Evolutionary conservation across 2,888 invertebrate species (phyloP).

Genomic region (Amphipyra tragopoginis): DNA sequence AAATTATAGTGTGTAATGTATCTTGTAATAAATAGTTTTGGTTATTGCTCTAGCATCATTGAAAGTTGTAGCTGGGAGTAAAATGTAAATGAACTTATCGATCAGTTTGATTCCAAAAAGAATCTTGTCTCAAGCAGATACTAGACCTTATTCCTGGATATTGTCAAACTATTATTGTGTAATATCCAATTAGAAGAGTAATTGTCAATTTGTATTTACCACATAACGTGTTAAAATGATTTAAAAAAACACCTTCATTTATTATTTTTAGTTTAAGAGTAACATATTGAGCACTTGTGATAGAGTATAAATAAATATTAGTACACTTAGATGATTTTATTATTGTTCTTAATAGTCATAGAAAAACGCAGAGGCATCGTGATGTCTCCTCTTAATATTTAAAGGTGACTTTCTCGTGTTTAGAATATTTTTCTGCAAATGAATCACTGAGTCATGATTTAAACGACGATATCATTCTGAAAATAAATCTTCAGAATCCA

Average conservation of each 20-base stretch:
- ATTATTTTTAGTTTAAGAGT: constrained; percentile 19
- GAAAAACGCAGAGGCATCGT: constrained; percentile 8
- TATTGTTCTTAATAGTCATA: constrained; percentile 23
- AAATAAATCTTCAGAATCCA: no score
- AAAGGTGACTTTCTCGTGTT: constrained; percentile 46
- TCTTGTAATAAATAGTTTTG: constrained; percentile 25
- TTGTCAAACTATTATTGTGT: constrained; percentile 1
- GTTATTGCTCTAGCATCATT: constrained; percentile 11
- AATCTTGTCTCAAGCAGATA: neutral
- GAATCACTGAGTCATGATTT: constrained; percentile 40
- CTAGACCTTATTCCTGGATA: neutral
- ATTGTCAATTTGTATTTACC: neutral
- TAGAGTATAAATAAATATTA: constrained; percentile 41
- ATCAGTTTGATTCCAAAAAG: neutral
- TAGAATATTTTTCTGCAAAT: constrained; percentile 43
- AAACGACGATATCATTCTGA: neutral
- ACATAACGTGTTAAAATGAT: neutral
- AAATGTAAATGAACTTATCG: neutral
- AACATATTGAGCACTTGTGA: constrained; percentile 39
- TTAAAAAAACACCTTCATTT: neutral
- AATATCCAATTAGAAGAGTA: no score
- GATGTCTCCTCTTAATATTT: constrained; percentile 41
- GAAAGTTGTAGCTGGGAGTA: constrained; percentile 3
- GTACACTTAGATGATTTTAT: constrained; percentile 25
- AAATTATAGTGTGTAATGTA: constrained; percentile 36